Evolutionary conservation across 2,888 invertebrate species (phyloP).

Genomic region (Erebia epiphron): DNA sequence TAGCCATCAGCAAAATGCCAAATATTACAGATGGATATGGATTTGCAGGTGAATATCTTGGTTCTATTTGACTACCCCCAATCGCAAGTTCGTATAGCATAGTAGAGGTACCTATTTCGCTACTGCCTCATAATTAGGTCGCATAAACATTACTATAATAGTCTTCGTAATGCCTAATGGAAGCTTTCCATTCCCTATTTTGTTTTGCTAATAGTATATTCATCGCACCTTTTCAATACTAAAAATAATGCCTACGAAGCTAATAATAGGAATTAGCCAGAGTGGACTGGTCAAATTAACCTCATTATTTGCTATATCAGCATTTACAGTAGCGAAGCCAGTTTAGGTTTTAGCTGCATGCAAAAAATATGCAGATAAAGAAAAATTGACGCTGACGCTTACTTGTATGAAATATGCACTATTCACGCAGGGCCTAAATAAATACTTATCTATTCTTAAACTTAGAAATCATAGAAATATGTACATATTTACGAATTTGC

Average conservation of each 20-base stretch:
- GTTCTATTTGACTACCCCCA: not conserved
- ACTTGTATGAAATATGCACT: not conserved
- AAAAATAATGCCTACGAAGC: not conserved
- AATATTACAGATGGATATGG: not conserved
- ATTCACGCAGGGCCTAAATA: not conserved
- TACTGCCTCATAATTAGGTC: conserved; percentile 8
- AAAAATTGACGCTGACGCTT: not conserved
- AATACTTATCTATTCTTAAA: too few species aligned
- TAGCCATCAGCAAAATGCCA: too few species aligned
- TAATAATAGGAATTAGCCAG: not conserved
- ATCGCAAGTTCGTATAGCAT: not conserved
- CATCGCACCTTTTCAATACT: not conserved
- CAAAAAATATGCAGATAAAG: not conserved
- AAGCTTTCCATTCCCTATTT: conserved; percentile 7
- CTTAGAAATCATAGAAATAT: too few species aligned
- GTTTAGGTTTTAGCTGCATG: not conserved
- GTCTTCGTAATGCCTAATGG: conserved; percentile 4
- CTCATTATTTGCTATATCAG: conserved; percentile 4
- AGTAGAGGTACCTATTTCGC: not conserved
- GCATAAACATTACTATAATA: not conserved
- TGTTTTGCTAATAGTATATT: conserved; percentile 1
- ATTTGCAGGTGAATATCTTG: not conserved
- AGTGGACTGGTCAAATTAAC: not conserved
- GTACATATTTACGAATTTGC: too few species aligned
- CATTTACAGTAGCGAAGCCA: not conserved